Conservation (phyloP, 1,140 invertebrate genomes). For the Drosophila grimshawi region DNA sequence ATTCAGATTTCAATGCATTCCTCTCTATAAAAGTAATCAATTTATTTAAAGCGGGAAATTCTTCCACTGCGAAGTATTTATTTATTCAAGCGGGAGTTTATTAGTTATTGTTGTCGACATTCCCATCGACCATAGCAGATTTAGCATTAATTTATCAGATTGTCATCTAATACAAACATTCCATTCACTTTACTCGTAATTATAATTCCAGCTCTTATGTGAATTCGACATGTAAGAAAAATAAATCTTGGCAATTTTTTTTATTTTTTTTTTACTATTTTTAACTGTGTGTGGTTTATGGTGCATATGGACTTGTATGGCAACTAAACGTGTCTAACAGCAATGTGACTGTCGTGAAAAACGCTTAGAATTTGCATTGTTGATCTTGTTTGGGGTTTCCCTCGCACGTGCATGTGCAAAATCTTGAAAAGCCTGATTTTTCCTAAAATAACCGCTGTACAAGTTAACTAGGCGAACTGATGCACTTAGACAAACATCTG, state of each 20-base stretch:
- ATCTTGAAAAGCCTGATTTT: constrained; percentile 27
- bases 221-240: not conserved
- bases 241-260: not conserved
- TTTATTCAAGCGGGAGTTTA: not conserved
- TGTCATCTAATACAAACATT: constrained; percentile 1
- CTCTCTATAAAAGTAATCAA: not conserved
- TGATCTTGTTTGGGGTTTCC: not conserved
- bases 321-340: constrained; percentile 2
- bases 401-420: constrained; percentile 22
- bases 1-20: not conserved
- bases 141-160: not conserved
- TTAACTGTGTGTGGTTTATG: not conserved
- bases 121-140: not conserved
- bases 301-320: constrained; percentile 1
- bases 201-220: not conserved
- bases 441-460: constrained; percentile 1
- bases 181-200: not conserved
- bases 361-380: constrained; percentile 29
- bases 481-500: not conserved
- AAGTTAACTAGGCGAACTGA: not conserved
- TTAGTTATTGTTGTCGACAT: not conserved
- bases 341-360: constrained; percentile 39
- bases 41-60: not conserved
- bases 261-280: not conserved
- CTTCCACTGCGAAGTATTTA: not conserved